phyloP scores from a whole-genome alignment of 1,140 invertebrate species.

The Camponotus vicinus region DNA sequence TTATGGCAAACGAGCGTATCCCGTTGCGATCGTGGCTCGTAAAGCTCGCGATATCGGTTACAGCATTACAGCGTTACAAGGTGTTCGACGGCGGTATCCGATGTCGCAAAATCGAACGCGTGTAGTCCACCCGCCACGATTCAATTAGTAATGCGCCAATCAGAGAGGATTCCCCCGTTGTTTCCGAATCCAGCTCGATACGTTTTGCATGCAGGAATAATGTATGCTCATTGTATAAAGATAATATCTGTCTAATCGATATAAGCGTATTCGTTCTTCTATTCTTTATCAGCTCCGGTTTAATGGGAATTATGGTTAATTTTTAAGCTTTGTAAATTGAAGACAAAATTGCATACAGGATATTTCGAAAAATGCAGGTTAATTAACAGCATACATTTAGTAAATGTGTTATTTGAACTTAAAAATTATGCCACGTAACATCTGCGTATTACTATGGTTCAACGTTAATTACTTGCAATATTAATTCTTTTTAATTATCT shows the following conservation, averaged over 20 bases:
- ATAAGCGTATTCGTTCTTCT: not conserved
- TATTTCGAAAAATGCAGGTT: not conserved
- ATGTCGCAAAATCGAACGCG: slow-evolving; percentile 56
- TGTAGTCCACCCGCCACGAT: slow-evolving; percentile 40
- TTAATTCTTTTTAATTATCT: not conserved
- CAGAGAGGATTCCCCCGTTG: slow-evolving; percentile 62
- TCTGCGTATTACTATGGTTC: not conserved
- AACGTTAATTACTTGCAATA: not conserved
- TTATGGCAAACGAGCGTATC: slow-evolving; percentile 61
- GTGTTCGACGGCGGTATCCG: slow-evolving; percentile 56
- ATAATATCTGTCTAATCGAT: not conserved
- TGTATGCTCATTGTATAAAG: slow-evolving; percentile 31
- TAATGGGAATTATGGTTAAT: not conserved
- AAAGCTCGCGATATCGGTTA: slow-evolving; percentile 69
- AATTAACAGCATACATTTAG: not conserved
- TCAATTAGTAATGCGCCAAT: slow-evolving; percentile 78
- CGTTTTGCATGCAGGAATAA: slow-evolving; percentile 17
- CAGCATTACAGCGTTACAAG: slow-evolving; percentile 64
- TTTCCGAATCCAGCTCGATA: slow-evolving; percentile 76
- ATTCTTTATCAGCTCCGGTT: not conserved
- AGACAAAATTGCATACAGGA: not conserved
- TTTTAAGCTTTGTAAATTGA: not conserved
- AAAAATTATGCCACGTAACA: not conserved
- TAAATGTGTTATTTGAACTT: slow-evolving; percentile 19
- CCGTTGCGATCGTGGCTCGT: slow-evolving; percentile 49